Conservation (phyloP, 1,140 invertebrate genomes). For the Neocloeon triangulifer region DNA sequence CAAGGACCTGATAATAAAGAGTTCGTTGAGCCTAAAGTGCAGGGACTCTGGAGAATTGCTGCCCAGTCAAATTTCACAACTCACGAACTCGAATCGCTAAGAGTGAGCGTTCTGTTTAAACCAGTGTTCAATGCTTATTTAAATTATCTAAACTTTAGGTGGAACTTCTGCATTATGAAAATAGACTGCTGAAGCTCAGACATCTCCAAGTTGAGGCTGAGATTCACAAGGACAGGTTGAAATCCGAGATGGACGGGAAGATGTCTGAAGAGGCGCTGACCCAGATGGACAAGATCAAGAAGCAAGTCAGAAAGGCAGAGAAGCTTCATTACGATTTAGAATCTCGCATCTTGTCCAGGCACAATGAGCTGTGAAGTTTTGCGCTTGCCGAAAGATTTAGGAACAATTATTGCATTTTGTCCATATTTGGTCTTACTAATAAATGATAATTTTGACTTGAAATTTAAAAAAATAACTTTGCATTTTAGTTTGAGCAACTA, state of each 20-base stretch:
- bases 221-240: slow-evolving; percentile 33
- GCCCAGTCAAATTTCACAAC: slow-evolving; percentile 51
- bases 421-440: no score
- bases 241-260: slow-evolving; percentile 26
- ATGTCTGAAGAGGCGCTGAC: slow-evolving; percentile 29
- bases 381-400: no score
- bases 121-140: no score
- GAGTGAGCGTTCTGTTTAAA: slow-evolving; percentile 17
- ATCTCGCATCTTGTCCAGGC: slow-evolving; percentile 46
- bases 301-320: slow-evolving; percentile 59
- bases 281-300: slow-evolving; percentile 49
- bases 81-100: slow-evolving; percentile 61
- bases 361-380: slow-evolving; percentile 37
- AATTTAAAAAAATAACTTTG: no score
- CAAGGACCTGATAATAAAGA: slow-evolving; percentile 55
- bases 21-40: slow-evolving; percentile 74
- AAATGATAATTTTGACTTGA: no score
- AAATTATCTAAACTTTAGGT: slow-evolving; percentile 21
- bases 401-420: no score
- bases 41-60: slow-evolving; percentile 66
- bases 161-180: slow-evolving; percentile 74
- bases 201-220: slow-evolving; percentile 55
- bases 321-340: slow-evolving; percentile 69
- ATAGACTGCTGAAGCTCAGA: slow-evolving; percentile 57
- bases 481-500: no score